These are phyloP conservation scores for Pimephales promelas DNA, from an alignment of 2,113 vertebrate genomes.

Conservation along the genomic window DNA sequence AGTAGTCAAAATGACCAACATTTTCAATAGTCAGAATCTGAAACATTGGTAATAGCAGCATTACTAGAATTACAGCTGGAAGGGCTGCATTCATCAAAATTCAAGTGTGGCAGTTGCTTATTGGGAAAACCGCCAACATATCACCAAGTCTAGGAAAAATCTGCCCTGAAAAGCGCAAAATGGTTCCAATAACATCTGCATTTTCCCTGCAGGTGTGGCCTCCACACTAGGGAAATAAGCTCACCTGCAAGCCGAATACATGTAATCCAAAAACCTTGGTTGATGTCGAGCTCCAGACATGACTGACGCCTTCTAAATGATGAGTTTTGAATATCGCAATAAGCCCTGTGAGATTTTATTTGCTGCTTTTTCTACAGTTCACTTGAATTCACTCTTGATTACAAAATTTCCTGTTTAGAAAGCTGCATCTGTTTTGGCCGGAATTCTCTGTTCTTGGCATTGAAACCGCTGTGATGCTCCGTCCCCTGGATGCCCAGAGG, in stretches of 20 bases:
- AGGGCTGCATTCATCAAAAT: conserved; percentile 40
- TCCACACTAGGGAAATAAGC: conserved; percentile 52
- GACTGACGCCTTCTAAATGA: conserved; percentile 27
- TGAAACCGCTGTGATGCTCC: background rate
- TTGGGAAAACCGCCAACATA: conserved; percentile 8
- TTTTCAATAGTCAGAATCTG: background rate
- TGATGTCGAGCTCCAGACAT: conserved; percentile 18
- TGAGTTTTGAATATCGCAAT: conserved; percentile 28
- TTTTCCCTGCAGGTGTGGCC: conserved; percentile 40
- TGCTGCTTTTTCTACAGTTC: background rate
- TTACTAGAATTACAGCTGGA: conserved; percentile 15
- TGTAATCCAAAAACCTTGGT: conserved; percentile 34
- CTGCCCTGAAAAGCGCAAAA: conserved; percentile 28
- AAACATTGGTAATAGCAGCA: background rate
- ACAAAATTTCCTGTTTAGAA: background rate
- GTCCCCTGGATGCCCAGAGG: conserved; percentile 1
- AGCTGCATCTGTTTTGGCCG: background rate
- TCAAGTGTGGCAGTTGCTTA: conserved; percentile 1
- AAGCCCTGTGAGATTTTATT: conserved; percentile 16
- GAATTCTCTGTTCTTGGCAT: background rate
- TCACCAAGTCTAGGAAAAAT: conserved; percentile 34
- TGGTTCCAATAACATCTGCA: conserved; percentile 26
- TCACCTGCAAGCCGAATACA: conserved; percentile 12
- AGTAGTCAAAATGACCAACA: background rate
- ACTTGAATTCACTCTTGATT: conserved; percentile 33